Conservation (phyloP, 2,113 vertebrate genomes). For the Thermophis baileyi region DNA sequence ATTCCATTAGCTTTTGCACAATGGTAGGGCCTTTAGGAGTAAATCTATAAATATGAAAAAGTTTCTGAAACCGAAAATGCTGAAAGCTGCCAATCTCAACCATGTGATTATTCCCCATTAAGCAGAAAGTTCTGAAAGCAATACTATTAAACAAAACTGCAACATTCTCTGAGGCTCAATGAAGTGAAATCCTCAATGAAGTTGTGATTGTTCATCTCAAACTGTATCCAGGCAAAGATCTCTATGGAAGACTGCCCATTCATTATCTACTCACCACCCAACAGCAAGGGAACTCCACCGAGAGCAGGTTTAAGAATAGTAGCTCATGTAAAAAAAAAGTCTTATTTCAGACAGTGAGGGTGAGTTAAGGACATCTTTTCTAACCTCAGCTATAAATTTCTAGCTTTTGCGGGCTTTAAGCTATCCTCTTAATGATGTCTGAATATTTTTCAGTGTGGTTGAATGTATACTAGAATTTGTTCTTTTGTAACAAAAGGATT, state of each 20-base stretch:
- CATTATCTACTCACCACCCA: neutral
- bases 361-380: slow-evolving; percentile 70
- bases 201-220: neutral
- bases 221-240: neutral
- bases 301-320: neutral
- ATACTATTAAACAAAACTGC: neutral
- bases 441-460: slow-evolving; percentile 73
- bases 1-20: neutral
- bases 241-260: neutral
- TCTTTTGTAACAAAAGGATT: slow-evolving; percentile 78
- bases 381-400: slow-evolving; percentile 63
- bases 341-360: slow-evolving; percentile 48
- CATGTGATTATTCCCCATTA: neutral
- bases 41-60: neutral
- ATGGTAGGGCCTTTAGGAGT: neutral
- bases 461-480: slow-evolving; percentile 78
- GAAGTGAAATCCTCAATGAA: neutral
- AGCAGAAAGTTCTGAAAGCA: neutral
- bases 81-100: neutral
- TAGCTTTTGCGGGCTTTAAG: slow-evolving; percentile 72
- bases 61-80: neutral
- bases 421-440: slow-evolving; percentile 71
- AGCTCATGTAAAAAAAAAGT: slow-evolving; percentile 6
- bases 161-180: neutral
- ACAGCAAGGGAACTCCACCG: rapidly evolving